These are phyloP conservation scores for Mycteria americana DNA, from an alignment of 2,797 vertebrate genomes.

Conservation along the genomic window DNA sequence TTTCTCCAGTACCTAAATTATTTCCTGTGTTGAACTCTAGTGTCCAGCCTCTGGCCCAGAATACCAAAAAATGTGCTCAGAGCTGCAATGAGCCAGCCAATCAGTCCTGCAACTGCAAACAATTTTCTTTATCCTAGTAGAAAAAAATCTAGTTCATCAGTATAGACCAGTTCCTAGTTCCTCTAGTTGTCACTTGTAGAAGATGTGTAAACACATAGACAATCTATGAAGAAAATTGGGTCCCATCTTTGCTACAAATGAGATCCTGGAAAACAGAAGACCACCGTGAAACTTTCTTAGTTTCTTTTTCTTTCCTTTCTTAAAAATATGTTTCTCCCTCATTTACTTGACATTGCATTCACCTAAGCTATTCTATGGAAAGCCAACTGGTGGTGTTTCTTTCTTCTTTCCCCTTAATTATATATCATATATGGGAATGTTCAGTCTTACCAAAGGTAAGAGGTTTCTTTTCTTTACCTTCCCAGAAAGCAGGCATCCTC, in stretches of 20 bases:
- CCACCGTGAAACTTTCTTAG: neutral
- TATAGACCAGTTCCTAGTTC: neutral
- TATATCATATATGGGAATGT: neutral
- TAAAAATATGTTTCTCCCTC: neutral
- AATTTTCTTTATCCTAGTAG: neutral
- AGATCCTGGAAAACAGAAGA: neutral
- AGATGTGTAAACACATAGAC: neutral
- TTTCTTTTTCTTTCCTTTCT: neutral
- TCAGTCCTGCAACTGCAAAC: neutral
- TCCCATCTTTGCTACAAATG: neutral
- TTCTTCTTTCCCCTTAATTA: neutral
- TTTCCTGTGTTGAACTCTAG: neutral
- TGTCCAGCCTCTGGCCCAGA: neutral
- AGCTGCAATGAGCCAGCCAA: neutral
- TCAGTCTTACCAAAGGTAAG: neutral
- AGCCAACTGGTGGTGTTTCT: neutral
- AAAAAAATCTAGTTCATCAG: neutral
- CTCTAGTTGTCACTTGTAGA: neutral
- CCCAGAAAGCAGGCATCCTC: neutral
- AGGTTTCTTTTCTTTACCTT: neutral
- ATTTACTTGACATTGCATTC: neutral
- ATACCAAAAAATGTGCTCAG: neutral
- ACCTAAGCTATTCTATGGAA: neutral
- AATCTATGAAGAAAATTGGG: neutral
- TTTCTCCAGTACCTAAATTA: neutral